phyloP scores from a whole-genome alignment of 2,113 vertebrate genomes.

The Conger conger region DNA sequence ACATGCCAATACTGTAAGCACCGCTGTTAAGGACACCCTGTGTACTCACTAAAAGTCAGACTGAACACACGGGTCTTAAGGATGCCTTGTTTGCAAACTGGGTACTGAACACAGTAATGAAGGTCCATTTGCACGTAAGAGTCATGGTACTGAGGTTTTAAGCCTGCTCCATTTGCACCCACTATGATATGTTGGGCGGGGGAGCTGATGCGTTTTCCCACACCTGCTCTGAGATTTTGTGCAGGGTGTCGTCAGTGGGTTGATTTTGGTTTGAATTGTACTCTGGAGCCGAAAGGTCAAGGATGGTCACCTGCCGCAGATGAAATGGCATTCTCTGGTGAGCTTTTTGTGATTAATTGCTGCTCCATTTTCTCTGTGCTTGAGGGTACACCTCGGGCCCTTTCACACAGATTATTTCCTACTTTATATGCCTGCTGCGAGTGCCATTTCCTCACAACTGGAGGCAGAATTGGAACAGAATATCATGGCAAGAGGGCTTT shows the following conservation, averaged over 20 bases:
- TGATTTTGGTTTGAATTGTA: not conserved
- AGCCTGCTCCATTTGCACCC: not conserved
- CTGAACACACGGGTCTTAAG: not conserved
- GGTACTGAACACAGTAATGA: too few relatives aligned
- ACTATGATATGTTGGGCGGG: not conserved
- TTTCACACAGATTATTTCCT: not conserved
- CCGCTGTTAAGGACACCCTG: not conserved
- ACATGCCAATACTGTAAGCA: not conserved
- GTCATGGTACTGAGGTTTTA: too few relatives aligned
- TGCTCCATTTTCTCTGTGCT: not conserved
- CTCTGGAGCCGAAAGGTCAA: not conserved
- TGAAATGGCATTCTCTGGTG: not conserved
- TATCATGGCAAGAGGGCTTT: conserved; percentile 11
- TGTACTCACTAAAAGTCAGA: not conserved
- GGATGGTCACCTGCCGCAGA: not conserved
- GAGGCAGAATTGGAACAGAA: not conserved
- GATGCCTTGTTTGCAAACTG: not conserved
- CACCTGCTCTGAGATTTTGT: not conserved
- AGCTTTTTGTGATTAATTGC: not conserved
- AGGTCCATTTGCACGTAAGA: too few relatives aligned
- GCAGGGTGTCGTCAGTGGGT: not conserved
- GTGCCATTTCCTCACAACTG: not conserved
- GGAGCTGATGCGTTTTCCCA: not conserved
- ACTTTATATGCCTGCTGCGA: conserved; percentile 5
- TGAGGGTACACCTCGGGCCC: not conserved